Percentiles rank a stretch among this genome's conserved stretches.
Evolutionary conservation across 2,113 vertebrate genomes (phyloP).

Genomic region (Erinaceus europaeus): DNA sequence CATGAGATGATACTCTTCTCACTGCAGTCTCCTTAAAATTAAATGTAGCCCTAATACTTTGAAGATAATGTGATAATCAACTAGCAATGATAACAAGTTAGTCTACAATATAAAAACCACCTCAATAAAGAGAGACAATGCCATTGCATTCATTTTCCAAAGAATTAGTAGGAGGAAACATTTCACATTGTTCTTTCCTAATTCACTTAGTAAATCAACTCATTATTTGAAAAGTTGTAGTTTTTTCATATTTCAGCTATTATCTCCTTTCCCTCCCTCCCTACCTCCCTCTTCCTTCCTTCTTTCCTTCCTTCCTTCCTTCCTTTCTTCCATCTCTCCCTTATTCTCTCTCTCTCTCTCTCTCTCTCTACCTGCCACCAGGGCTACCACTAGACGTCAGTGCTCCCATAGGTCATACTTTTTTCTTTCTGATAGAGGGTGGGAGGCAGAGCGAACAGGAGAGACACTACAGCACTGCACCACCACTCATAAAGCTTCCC

Average conservation of each 20-base stretch:
- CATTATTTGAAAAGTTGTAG: background rate
- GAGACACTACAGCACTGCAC: too few species aligned
- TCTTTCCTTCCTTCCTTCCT: too few species aligned
- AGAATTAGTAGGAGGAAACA: background rate
- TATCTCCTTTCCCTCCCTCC: too few species aligned
- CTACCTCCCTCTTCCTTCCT: too few species aligned
- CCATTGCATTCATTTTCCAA: background rate
- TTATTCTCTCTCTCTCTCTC: too few species aligned
- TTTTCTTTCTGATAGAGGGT: too few species aligned
- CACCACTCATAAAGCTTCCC: too few species aligned
- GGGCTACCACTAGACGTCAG: too few species aligned
- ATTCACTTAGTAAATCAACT: conserved; percentile 26
- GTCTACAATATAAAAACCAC: conserved; percentile 17
- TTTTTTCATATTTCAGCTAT: background rate
- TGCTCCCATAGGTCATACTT: too few species aligned
- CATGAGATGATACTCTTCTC: conserved; percentile 7
- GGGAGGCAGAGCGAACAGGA: too few species aligned
- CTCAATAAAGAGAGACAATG: conserved; percentile 32
- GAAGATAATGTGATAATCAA: conserved; percentile 40
- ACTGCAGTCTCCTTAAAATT: conserved; percentile 18
- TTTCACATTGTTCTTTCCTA: background rate
- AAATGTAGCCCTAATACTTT: conserved; percentile 32
- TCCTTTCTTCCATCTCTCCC: too few species aligned
- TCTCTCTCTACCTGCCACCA: too few species aligned
- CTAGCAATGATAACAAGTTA: conserved; percentile 31